Base-by-base conservation (phyloP, 2,888 invertebrate genomes). In the Tetheella fluctuosa region DNA sequence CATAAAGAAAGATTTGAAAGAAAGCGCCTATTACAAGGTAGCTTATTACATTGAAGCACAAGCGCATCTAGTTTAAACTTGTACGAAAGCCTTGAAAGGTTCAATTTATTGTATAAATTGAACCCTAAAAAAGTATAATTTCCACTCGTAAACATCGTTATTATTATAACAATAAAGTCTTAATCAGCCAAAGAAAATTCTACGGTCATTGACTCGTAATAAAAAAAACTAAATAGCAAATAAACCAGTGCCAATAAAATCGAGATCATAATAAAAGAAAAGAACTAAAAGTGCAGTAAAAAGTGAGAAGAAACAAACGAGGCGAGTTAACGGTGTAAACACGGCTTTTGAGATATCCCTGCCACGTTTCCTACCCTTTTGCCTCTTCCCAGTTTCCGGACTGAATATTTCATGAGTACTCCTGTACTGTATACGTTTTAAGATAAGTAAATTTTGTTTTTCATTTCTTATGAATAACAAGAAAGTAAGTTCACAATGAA, bases 231-330 rank as follows among this genome's bases (percentile, higher is more conserved):
- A 37, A 39, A n/a, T 7, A 39, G n/a, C n/a, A n/a, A n/a, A 39
- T 6, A 6, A 39, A 39, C 10, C n/a, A 15, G 39, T 6, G 39
- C 39, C 34, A 34, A 62, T 64, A 64, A 62, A 64, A 58, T 42
- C 7, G 39, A 42, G 61, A 65, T 63, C 57, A 62, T 54, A 57
- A 62, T 62, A 61, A 54, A 56, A 37, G 12, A 39, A 57, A 48
- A 65, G 58, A 56, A 60, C 62, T 60, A 59, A 60, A 58, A 62
- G 57, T 61, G 61, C 65, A 63, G 58, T 66, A 59, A 65, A 66
- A 58, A 1, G 12, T 10, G 17, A 23, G 15, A 37, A 23, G 10
- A 56, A 56, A 53, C 34, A 54, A 39, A 39, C n/a, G 39, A 39
- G 39, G 1, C n/a, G 1, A n/a, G n/a, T 39, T 39, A 10, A 39